Conservation (phyloP, 35 echinoderm and acorn worm genomes). For the Apostichopus parvimensis region DNA sequence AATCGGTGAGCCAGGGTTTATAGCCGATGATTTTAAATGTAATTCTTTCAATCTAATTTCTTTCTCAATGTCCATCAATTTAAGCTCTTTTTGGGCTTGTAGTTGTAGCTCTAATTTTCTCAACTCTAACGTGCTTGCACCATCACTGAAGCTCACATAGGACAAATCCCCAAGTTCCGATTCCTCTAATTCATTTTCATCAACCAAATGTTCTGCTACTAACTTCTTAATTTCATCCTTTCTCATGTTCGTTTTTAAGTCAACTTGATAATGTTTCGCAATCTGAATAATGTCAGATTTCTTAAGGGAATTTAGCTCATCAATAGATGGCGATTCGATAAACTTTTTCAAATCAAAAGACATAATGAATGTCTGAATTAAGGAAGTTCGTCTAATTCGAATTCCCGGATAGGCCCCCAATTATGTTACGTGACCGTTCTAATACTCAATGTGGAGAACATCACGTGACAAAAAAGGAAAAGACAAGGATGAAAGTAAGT, state of each 20-base stretch:
- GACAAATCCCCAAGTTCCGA: neutral
- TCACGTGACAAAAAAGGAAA: too few relatives aligned
- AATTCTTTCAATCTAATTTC: neutral
- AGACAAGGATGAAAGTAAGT: too few relatives aligned
- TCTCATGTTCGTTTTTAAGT: neutral
- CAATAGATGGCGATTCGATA: neutral
- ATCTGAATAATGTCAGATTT: slow-evolving; percentile 20
- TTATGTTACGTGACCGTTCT: too few relatives aligned
- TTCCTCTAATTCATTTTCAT: slow-evolving; percentile 2
- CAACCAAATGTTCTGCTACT: neutral
- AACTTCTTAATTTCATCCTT: slow-evolving; percentile 27
- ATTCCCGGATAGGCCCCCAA: too few relatives aligned
- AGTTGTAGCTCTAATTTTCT: neutral
- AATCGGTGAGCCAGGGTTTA: neutral
- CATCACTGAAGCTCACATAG: too few relatives aligned
- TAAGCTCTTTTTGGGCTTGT: neutral
- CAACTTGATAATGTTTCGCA: neutral
- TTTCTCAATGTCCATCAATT: neutral
- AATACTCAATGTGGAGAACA: too few relatives aligned
- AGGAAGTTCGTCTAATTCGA: too few relatives aligned
- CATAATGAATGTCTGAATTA: neutral
- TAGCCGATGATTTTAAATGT: neutral
- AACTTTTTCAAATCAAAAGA: slow-evolving; percentile 23
- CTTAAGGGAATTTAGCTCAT: slow-evolving; percentile 1
- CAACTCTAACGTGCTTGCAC: too few relatives aligned